These are phyloP conservation scores for Glaucomys volans DNA, from an alignment of 2,113 vertebrate genomes.

Conservation along the genomic window DNA sequence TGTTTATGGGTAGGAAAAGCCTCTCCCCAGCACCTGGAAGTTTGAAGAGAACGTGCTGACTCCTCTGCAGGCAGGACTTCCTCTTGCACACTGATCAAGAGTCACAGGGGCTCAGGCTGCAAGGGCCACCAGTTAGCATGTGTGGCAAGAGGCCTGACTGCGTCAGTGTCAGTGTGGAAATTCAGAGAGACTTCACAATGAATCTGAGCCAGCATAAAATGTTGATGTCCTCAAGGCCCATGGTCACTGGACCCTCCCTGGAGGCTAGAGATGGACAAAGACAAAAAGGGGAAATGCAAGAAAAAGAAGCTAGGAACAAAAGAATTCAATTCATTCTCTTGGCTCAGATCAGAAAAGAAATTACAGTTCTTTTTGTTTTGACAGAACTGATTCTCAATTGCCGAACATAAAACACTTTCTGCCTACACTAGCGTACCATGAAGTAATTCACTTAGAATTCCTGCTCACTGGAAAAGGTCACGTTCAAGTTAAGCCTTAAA, in stretches of 20 bases:
- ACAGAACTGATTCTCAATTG: not conserved
- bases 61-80: not conserved
- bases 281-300: not conserved
- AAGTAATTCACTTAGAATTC: slow-evolving; percentile 39
- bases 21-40: not conserved
- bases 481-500: not conserved
- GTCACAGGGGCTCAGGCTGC: not conserved
- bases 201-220: not conserved
- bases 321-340: not conserved
- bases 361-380: not conserved
- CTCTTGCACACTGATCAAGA: too few relatives aligned
- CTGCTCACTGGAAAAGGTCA: not conserved
- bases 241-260: not conserved
- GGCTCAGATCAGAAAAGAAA: not conserved
- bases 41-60: not conserved
- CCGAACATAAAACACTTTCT: not conserved
- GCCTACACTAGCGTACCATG: not conserved
- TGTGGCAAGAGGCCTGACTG: too few relatives aligned
- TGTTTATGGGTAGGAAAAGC: not conserved
- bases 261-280: not conserved
- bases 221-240: too few relatives aligned
- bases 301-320: not conserved
- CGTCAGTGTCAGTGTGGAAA: not conserved
- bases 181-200: not conserved
- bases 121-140: not conserved